Base-by-base conservation (phyloP, 2,797 vertebrate genomes). In the Thunnus albacares region DNA sequence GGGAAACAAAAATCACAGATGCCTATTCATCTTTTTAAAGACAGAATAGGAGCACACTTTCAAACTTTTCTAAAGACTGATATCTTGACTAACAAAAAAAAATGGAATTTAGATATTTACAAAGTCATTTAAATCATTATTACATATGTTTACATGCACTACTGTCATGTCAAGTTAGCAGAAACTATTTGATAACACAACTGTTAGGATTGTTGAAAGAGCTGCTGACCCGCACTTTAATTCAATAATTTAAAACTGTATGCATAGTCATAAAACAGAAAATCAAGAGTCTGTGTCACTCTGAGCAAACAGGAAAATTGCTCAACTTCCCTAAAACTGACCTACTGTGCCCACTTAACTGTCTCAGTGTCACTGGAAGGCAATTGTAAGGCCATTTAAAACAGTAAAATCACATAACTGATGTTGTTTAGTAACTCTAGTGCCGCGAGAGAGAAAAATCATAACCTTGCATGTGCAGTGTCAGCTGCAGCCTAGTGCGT, bases 401-500 rank as follows among this genome's bases (percentile, higher is more conserved):
- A 45, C 4, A 13, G 12, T 43, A 20, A 56, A 71, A 60, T 11
- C 66, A 17, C 26, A 55, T 8, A 60, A 3, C 9, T 38, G 20
- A 47, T 26, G 52, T 28, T 35, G 14, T 68, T 22, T 49, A 49
- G 26, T 69, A 80, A 45, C 14, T 47, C 0, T 12, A 15, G 17
- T 68, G n/a, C 30, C 49, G 49, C 5, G 12, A 56, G 4, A 35
- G 10, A 61, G 2, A 69, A 56, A 51, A 6, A 55, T 14, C 63
- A 56, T 55, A 41, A 30, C 7, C 4, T 20, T 33, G 7, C 9
- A 26, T 14, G 38, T 17, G 7, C 20, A 41, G 26, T 2, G 15
- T 43, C 24, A 63, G 28, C 41, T 68, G 62, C 28, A 60, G 63
- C 13, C n/a, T 64, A 8, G 63, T 33, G 20, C 51, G 53, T 59